Conservation (phyloP, 1,140 invertebrate genomes). For the Drosophila micromelanica region DNA sequence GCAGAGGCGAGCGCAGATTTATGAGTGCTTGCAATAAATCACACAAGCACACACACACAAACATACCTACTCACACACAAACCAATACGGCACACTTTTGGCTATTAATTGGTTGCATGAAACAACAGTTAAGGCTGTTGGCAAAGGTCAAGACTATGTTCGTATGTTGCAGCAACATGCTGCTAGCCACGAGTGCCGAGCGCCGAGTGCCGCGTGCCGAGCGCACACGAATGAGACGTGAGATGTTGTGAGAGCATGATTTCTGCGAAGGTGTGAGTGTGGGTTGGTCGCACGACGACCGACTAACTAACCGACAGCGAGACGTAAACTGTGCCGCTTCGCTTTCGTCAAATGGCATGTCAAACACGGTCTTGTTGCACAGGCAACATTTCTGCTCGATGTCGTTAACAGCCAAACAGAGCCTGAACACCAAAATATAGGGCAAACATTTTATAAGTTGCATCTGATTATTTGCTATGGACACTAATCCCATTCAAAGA, state of each 20-base stretch:
- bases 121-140: constrained; percentile 63
- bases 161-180: constrained; percentile 42
- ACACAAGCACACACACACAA: constrained; percentile 37
- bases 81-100: too few species aligned
- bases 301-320: constrained; percentile 15
- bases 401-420: constrained; percentile 8
- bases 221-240: constrained; percentile 2
- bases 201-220: background rate
- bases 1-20: constrained; percentile 53
- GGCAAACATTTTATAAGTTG: background rate
- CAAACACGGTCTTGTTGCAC: constrained; percentile 3
- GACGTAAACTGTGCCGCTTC: constrained; percentile 17
- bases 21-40: constrained; percentile 71
- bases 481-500: background rate
- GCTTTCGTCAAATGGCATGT: constrained; percentile 21
- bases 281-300: constrained; percentile 14
- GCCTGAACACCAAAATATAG: background rate
- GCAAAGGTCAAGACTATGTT: constrained; percentile 67
- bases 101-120: constrained; percentile 71
- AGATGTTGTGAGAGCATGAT: constrained; percentile 4
- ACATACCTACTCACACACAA: too few species aligned
- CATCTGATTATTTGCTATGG: constrained; percentile 16
- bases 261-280: background rate
- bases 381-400: constrained; percentile 20
- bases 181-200: constrained; percentile 9